Percentiles rank a stretch among this genome's conserved stretches.
These are phyloP conservation scores for Heteromyza rotundicornis DNA, from an alignment of 2,888 invertebrate genomes.

Conservation along the genomic window DNA sequence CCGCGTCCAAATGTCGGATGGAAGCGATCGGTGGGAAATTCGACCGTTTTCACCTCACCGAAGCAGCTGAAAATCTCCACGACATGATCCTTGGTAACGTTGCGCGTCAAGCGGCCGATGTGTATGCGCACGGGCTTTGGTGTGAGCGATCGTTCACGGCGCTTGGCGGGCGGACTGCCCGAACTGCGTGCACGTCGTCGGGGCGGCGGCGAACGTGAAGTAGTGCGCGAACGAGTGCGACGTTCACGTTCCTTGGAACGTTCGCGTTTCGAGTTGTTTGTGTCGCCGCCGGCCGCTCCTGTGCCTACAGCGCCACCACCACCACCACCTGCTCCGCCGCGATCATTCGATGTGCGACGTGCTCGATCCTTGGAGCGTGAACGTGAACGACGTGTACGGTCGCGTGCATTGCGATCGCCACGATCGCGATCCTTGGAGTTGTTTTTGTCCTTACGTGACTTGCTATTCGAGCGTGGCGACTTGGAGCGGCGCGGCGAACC, in stretches of 20 bases:
- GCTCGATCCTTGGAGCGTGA: conserved; percentile 31
- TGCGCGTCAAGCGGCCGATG: conserved; percentile 89
- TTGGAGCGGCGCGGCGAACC: conserved; percentile 45
- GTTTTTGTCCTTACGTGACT: conserved; percentile 40
- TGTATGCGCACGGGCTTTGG: conserved; percentile 93
- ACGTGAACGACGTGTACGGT: conserved; percentile 24
- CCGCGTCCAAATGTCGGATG: conserved; percentile 91
- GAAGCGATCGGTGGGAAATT: conserved; percentile 86
- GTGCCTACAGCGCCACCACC: conserved; percentile 15
- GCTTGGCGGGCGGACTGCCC: conserved; percentile 74
- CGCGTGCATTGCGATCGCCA: no score
- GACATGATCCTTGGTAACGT: conserved; percentile 90
- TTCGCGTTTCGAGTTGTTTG: conserved; percentile 42
- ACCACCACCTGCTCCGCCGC: conserved; percentile 2
- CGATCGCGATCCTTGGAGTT: conserved; percentile 38
- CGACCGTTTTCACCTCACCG: conserved; percentile 84
- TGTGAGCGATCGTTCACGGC: conserved; percentile 84
- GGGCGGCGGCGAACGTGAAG: conserved; percentile 65
- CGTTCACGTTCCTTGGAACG: conserved; percentile 46
- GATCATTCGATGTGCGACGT: conserved; percentile 29
- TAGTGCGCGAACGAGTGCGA: conserved; percentile 44
- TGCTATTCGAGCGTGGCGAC: conserved; percentile 43
- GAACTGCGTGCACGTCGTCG: conserved; percentile 78
- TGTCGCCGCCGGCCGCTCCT: conserved; percentile 27
- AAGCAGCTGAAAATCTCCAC: conserved; percentile 90